Conservation (phyloP, 2,888 invertebrate species). For the Zelleria hepariella region DNA sequence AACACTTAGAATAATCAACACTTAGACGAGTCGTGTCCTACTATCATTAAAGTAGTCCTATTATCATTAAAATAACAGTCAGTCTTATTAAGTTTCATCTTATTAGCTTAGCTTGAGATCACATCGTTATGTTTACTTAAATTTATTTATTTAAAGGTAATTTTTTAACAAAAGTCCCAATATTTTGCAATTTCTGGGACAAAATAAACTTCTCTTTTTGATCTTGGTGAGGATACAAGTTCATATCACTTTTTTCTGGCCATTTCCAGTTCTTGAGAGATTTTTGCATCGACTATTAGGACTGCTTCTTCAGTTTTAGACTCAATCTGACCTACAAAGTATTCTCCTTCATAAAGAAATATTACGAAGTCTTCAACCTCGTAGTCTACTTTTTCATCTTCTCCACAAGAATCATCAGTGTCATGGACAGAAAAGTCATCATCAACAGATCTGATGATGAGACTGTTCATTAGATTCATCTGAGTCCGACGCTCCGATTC, state of each 20-base stretch:
- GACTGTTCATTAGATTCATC: neutral
- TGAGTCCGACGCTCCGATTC: neutral
- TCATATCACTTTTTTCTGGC: neutral
- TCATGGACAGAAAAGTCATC: neutral
- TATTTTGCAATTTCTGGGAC: neutral
- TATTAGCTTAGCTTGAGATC: neutral
- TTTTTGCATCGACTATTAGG: neutral
- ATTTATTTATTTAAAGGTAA: neutral
- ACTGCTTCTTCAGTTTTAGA: neutral
- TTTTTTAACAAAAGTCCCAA: neutral
- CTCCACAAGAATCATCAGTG: neutral
- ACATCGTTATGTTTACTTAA: neutral
- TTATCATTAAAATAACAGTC: neutral
- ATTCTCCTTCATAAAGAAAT: neutral
- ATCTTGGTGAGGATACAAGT: neutral
- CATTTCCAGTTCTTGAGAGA: neutral
- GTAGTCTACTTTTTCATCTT: neutral
- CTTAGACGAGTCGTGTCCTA: neutral
- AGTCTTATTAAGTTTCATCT: neutral
- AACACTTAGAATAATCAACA: neutral
- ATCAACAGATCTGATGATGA: too few species aligned
- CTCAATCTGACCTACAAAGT: neutral
- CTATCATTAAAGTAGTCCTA: neutral
- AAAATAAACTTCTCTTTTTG: neutral
- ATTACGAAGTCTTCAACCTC: neutral